Conservation (phyloP, 2,888 invertebrate species). For the Hemicrepidius hirtus region DNA sequence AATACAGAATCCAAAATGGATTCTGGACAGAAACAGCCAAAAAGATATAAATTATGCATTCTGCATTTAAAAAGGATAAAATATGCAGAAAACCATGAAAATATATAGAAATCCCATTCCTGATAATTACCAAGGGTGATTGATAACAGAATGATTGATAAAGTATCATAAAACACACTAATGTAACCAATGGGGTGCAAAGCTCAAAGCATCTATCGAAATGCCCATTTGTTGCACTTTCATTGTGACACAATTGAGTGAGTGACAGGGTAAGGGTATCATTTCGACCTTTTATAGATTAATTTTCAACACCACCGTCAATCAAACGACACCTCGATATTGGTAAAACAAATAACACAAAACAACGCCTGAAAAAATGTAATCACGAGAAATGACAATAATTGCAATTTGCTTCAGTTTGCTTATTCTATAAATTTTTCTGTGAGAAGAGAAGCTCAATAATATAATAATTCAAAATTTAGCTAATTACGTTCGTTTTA, state of each 20-base stretch:
- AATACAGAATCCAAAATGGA: too few species aligned
- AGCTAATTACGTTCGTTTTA: too few species aligned
- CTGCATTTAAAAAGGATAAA: too few species aligned
- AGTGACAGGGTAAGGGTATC: constrained; percentile 8
- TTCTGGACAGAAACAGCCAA: too few species aligned
- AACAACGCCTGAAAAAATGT: not conserved
- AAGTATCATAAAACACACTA: not conserved
- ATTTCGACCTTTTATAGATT: constrained; percentile 16
- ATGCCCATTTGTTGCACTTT: constrained; percentile 13
- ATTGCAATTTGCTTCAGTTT: not conserved
- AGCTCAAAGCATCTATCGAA: not conserved
- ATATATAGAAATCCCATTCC: too few species aligned
- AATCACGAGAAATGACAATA: constrained; percentile 24
- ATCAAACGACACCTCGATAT: not conserved
- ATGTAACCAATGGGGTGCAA: constrained; percentile 19
- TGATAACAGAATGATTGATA: not conserved
- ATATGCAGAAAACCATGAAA: too few species aligned
- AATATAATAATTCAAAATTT: too few species aligned
- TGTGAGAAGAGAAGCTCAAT: too few species aligned
- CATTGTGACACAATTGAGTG: constrained; percentile 13
- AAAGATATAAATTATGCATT: too few species aligned
- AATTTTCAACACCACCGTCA: constrained; percentile 1
- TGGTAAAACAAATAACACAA: constrained; percentile 19
- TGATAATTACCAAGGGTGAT: not conserved
- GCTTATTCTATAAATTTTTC: constrained; percentile 2